phyloP scores from a whole-genome alignment of 2,113 vertebrate species.

The Leucosticte australis region DNA sequence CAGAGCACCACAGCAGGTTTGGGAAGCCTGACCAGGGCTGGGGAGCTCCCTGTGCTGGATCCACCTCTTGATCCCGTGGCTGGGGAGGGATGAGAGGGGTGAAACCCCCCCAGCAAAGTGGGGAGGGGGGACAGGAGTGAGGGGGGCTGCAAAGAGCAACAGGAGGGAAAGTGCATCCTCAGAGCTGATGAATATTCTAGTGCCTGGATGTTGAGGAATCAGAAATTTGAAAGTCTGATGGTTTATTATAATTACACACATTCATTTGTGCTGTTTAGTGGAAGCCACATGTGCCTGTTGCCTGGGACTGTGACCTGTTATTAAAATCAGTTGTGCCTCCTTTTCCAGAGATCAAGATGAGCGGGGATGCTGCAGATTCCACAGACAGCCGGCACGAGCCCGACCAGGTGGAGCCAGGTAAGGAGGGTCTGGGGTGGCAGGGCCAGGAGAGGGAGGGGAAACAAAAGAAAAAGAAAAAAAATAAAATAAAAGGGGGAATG shows the following conservation, averaged over 20 bases:
- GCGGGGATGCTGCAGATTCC: conserved; percentile 85
- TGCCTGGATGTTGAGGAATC: conserved; percentile 76
- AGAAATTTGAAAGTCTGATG: conserved; percentile 84
- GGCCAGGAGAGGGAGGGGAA: background rate
- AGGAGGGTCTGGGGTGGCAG: conserved; percentile 12
- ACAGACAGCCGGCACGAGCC: conserved; percentile 74
- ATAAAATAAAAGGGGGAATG: too few species aligned
- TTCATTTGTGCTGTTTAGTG: conserved; percentile 85
- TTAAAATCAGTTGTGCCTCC: conserved; percentile 89
- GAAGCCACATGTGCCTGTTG: conserved; percentile 76
- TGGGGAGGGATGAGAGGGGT: background rate
- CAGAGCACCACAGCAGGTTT: background rate
- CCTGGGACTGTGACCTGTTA: conserved; percentile 82
- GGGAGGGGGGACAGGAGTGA: background rate
- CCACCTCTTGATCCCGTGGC: accelerated
- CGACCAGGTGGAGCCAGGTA: conserved; percentile 83
- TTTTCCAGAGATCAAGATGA: conserved; percentile 93
- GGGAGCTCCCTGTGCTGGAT: accelerated
- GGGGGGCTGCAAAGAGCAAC: conserved; percentile 19
- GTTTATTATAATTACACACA: conserved; percentile 87
- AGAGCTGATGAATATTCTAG: conserved; percentile 87
- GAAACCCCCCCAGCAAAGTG: background rate
- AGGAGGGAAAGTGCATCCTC: conserved; percentile 59
- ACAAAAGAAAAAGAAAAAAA: background rate
- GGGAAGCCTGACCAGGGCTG: background rate